Conservation (phyloP, 2,797 vertebrate species). For the Phoeniculus purpureus region DNA sequence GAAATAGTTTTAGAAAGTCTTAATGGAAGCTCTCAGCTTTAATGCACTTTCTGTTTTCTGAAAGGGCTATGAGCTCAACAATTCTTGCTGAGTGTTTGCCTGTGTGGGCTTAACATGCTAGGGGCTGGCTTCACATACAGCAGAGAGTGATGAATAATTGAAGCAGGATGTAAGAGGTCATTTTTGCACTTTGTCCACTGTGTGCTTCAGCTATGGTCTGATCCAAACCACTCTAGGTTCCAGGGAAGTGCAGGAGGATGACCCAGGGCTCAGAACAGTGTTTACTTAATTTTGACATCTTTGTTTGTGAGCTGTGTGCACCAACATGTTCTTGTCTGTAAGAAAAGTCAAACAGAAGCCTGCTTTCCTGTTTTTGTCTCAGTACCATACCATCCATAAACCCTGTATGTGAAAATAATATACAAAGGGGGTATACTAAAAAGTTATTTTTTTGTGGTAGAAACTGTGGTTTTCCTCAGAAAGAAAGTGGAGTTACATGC, state of each 20-base stretch:
- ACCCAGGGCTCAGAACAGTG: background rate
- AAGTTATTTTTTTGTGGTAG: background rate
- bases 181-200: background rate
- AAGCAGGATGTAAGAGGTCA: background rate
- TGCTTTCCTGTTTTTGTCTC: background rate
- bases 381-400: background rate
- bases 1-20: background rate
- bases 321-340: background rate
- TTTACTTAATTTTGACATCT: background rate
- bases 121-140: background rate
- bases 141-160: background rate
- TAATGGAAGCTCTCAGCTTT: background rate
- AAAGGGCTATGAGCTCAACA: background rate
- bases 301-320: background rate
- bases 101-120: background rate
- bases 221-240: background rate
- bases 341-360: background rate
- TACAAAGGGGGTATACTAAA: background rate
- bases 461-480: background rate
- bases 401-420: background rate
- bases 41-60: background rate
- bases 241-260: background rate
- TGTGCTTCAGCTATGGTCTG: background rate
- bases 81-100: background rate
- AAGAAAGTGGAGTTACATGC: background rate